These are phyloP conservation scores for Drosophila malerkotliana DNA, from an alignment of 1,140 invertebrate genomes.

Conservation along the genomic window DNA sequence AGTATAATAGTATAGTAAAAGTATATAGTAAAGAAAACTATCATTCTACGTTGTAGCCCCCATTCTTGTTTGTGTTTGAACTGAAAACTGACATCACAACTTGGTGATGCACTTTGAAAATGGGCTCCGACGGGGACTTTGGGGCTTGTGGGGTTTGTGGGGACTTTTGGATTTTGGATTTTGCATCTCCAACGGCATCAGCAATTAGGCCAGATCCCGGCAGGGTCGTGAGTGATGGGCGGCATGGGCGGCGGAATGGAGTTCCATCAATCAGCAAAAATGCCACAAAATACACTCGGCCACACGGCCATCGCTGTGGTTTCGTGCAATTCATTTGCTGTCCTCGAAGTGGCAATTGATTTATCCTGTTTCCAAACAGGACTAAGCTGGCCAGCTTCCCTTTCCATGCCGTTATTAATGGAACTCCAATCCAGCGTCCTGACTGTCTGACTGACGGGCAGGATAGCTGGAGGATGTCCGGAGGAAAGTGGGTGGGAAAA, in stretches of 20 bases:
- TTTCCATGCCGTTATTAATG: conserved; percentile 12
- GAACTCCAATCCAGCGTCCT: not conserved
- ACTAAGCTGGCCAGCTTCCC: not conserved
- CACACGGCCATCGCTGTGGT: not conserved
- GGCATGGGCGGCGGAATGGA: conserved; percentile 5
- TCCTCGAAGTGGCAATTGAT: conserved; percentile 36
- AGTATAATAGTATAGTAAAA: too few species aligned
- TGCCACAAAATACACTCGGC: not conserved
- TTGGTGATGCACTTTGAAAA: not conserved
- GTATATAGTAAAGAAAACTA: not conserved
- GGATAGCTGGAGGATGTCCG: not conserved
- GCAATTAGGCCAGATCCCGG: conserved; percentile 11
- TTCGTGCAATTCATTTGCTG: conserved; percentile 27
- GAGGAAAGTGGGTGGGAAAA: conserved; percentile 5
- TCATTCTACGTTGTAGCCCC: not conserved
- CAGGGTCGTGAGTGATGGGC: conserved; percentile 22
- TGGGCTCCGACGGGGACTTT: not conserved
- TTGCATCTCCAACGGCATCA: conserved; percentile 3
- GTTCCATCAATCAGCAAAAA: conserved; percentile 26
- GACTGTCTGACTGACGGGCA: not conserved
- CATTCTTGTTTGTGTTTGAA: not conserved
- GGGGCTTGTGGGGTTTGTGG: not conserved
- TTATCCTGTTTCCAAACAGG: conserved; percentile 5
- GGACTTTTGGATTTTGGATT: not conserved
- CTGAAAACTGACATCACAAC: not conserved